Base-by-base conservation (phyloP, 2,113 vertebrate genomes). In the Pyrgilauda ruficollis region DNA sequence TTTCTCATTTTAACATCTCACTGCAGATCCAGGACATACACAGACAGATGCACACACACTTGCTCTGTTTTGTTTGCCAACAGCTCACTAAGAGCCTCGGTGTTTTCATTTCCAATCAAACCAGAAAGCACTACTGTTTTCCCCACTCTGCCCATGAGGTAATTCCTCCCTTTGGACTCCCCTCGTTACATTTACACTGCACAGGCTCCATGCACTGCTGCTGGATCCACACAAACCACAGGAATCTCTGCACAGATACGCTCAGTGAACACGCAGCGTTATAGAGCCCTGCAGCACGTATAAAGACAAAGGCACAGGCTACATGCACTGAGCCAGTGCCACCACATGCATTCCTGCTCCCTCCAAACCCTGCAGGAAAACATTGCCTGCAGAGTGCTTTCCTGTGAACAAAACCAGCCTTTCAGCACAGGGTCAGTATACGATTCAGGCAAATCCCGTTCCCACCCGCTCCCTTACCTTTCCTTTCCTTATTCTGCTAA, bases 301-400 rank as follows among this genome's bases (percentile, higher is more conserved):
- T 55, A 82, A 84, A 96, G 96, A 97, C 96, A 96, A 97, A 96
- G 95, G 87, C 94, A 93, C 66, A 75, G 2, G 15, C 87, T 91
- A 78, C 61, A 47, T 43, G 75, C 44, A 41, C 85, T 41, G 62
- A 93, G 80, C 79, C 89, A 96, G 74, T 95, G 66, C 77, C 61
- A 84, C 78, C 70, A 59, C 66, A 64, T 13, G 31, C 66, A 50
- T 53, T 78, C 28, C 59, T 39, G 23, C 49, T 91, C 75, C 59
- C 61, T 87, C 37, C 84, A 83, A 82, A 49, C 59, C 68, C 62
- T 52, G 61, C 73, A 79, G 75, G 69, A 96, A 88, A 93, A 62
- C 47, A 56, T 0, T 58, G 62, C 68, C 82, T 90, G 70, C 76
- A 39, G 88, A 55, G 15, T 41, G 59, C 49, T 84, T 84, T 68